Conservation (phyloP, 1,140 invertebrate genomes). For the Cydia pomonella region DNA sequence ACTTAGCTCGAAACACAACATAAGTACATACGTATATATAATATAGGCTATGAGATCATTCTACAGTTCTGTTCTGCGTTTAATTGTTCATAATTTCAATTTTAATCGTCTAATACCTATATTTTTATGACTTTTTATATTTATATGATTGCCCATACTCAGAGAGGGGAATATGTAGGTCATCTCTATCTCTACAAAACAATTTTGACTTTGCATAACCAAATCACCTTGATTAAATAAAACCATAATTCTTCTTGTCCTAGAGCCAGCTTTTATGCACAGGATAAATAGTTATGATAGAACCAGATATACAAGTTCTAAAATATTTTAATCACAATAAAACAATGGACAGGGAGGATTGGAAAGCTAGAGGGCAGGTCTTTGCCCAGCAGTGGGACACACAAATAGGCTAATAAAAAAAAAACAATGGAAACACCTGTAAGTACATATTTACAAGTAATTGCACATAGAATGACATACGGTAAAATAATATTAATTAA, state of each 20-base stretch:
- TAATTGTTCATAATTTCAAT: background rate
- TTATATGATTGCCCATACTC: too few relatives aligned
- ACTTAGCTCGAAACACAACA: background rate
- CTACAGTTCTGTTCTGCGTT: background rate
- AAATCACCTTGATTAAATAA: background rate
- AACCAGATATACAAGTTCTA: background rate
- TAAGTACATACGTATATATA: background rate
- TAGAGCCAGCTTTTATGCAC: background rate
- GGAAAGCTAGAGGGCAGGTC: too few relatives aligned
- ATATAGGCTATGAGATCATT: background rate
- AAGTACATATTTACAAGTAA: too few relatives aligned
- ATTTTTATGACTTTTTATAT: too few relatives aligned
- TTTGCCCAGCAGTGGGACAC: too few relatives aligned
- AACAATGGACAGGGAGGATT: too few relatives aligned
- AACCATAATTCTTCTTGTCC: background rate
- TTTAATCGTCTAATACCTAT: too few relatives aligned
- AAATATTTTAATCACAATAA: constrained; percentile 4
- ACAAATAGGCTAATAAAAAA: background rate
- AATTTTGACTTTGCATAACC: background rate
- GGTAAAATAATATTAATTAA: too few relatives aligned
- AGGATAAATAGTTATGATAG: background rate
- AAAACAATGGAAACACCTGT: background rate
- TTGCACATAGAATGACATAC: too few relatives aligned
- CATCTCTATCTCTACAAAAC: too few relatives aligned
- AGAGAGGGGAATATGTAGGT: too few relatives aligned